Evolutionary conservation across 1,140 invertebrate genomes (phyloP), one percentile per base, ranked within the genome.

Genomic region (Brachionus calyciflorus): DNA sequence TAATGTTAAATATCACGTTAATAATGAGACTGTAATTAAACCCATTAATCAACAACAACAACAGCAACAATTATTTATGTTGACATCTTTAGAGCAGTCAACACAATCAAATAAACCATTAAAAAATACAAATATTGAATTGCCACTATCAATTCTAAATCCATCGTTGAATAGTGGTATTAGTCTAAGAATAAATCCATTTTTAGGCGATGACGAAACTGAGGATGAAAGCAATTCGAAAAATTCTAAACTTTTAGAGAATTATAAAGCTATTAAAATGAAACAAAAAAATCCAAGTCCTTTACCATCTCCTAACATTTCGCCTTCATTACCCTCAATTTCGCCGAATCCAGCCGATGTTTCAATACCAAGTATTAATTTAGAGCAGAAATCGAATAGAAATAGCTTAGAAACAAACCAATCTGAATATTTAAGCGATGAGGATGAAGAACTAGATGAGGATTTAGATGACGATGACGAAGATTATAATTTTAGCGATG

Each of bases 1-100:
- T 1, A 92, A 92, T 80, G 89, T 93, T 0, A 91, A 91, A 79
- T 93, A 93, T 83, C 92, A 93, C 81, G 89, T 92, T 24, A 89
- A 87, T 14, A 84, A 81, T 77, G 80, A 37, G n/a, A 60, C 9
- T 30, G 5, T n/a, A 21, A 3, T 5, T 30, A 33, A 60, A 33
- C 14, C 55, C 4, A 7, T 21, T 4, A 14, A 5, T 28, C 53
- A 55, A 44, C 41, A 44, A 1, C 53, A 55, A 1, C 21, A 57
- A 2, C 53, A 70, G 3, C 77, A 83, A 2, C 81, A 81, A 78
- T 81, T 82, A 5, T 80, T 81, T 33, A 80, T 82, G 21, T 37
- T 84, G 33, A 82, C 82, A 1, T 80, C 82, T 17, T 78, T 12
- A 70, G 80, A 17, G 46, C 78, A 48, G 76, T 76, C 44, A 9